Base-by-base conservation (phyloP, 1,140 invertebrate genomes). In the Neoseiulus cucumeris region DNA sequence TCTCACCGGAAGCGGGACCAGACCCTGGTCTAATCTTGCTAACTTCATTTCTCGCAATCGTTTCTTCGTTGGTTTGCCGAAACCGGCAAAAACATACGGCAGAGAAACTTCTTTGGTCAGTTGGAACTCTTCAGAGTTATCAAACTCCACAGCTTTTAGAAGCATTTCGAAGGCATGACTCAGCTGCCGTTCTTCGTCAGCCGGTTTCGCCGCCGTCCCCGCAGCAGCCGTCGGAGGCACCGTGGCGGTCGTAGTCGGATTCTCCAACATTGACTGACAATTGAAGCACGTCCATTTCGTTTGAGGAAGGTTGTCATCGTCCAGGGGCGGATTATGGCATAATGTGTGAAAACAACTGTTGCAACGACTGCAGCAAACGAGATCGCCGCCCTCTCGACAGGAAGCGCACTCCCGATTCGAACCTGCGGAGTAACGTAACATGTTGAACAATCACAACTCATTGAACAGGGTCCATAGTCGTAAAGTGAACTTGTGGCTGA, bases 61-160 rank as follows among this genome's bases (percentile, higher is more conserved):
- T 66, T 73, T 70, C 70, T 74, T 69, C 68, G 67, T 68, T 55
- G 64, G 68, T 55, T 64, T 71, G 42, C 44, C 51, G 1, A 81
- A 84, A 67, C 89, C 89, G 66, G 89, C 89, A 73, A 93, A 87
- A 59, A 82, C 80, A 64, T 83, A 84, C 66, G 85, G 84, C 67
- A 88, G 79, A 66, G 81, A 81, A 73, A 91, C 81, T 70, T 90
- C 86, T 67, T 82, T 78, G 0, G 89, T 88, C 66, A 94, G 74
- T 72, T 87, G 84, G 77, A 92, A 93, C 75, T 93, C 87, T 70
- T 82, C 82, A 4, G 91, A 89, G 78, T 93, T 94, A 74, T 88
- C 81, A 65, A 85, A 75, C 66, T 82, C 83, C 0, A 89, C 89
- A 14, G 87, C 88, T 70, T 85, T 79, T 45, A 88, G 84, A 9